Base-by-base conservation (phyloP, 2,888 invertebrate species). In the Emmelina monodactyla region DNA sequence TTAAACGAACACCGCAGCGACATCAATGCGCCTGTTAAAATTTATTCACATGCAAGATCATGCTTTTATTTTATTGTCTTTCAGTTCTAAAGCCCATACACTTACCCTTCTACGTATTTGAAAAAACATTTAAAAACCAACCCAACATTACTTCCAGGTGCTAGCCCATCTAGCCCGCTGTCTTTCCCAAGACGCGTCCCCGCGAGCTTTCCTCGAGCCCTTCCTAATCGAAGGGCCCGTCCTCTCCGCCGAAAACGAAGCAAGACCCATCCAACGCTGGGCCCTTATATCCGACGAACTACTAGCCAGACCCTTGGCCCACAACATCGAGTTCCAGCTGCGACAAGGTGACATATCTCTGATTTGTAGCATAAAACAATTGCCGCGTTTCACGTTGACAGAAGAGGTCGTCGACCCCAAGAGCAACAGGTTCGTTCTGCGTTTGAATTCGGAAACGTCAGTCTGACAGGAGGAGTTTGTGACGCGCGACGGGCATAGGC, bases 391-490 rank as follows among this genome's bases (percentile, higher is more conserved):
- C 62, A 94, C 92, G 68, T 82, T 99, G 28, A 91, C 92, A 0
- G 99, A 99, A 63, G 96, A 98, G 66, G 92, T 97, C 1, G 92
- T 97, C 11, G 95, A 97, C 78, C 95, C 96, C 0, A 95, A 96
- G 68, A 92, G 91, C 53, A 96, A 97, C 71, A 91, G 95, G 62
- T 98, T 97, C 84, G 89, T 97, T 34, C 80, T 97, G 44, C 84
- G 95, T 59, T 81, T 97, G 31, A 97, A 96, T 62, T 97, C 97
- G 0, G 97, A 98, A 68, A 97, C 97, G 31, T 96, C 96, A 1
- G 97, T 97, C 70, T 97, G 89, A 91, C 87, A 73, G 48, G 71
- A 70, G 41, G 72, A 69, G 48, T 58, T 44, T 34, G 37, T 49
- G 10, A 49, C 35, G 25, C 48, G 58, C 11, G 69, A 67, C 19